Percentiles rank a stretch among this genome's conserved stretches.
Conservation (phyloP, 1,140 invertebrate species). For the Dolichoris vasculosae region DNA sequence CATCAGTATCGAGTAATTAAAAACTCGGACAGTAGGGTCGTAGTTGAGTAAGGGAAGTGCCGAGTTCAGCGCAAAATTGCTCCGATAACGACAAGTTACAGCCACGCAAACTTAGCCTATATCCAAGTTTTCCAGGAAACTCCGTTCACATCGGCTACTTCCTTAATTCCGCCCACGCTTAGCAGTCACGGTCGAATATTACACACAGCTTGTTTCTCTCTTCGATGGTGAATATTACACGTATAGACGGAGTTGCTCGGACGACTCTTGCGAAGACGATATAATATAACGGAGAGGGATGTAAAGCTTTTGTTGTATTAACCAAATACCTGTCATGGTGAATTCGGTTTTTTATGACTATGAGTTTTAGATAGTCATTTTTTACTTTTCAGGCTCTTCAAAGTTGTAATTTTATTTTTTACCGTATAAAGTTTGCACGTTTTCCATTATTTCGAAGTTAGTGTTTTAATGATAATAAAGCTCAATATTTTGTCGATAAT, state of each 20-base stretch:
- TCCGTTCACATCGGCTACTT: not conserved
- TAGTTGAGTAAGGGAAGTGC: not conserved
- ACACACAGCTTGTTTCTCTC: not conserved
- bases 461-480: not conserved
- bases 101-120: not conserved
- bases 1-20: constrained; percentile 21
- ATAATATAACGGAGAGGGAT: not conserved
- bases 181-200: not conserved
- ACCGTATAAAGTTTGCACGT: not conserved
- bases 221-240: not conserved
- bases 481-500: not conserved
- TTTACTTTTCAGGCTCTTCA: not conserved
- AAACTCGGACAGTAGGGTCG: not conserved
- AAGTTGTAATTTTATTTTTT: not conserved
- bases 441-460: not conserved
- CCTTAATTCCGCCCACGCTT: constrained; percentile 3
- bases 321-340: not conserved
- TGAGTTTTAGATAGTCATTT: not conserved
- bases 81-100: not conserved
- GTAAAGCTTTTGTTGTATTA: not conserved
- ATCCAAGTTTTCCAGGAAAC: not conserved
- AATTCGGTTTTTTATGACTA: not conserved
- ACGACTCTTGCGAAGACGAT: not conserved
- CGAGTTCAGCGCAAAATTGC: not conserved
- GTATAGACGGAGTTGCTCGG: not conserved